These are phyloP conservation scores for Paradisaea rubra DNA, from an alignment of 2,113 vertebrate genomes.

Conservation along the genomic window DNA sequence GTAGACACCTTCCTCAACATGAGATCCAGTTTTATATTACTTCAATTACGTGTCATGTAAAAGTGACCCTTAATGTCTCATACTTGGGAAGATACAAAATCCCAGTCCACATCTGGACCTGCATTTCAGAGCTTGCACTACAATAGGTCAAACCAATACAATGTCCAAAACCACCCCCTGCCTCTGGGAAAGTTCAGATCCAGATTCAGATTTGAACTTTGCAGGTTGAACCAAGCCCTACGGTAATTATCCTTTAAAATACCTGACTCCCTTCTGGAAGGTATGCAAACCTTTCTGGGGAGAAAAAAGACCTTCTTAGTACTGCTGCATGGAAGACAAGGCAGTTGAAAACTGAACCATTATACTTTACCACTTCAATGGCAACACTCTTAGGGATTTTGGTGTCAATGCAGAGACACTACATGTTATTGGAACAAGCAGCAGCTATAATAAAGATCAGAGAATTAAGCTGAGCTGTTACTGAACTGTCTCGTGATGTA, in stretches of 20 bases:
- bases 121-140: background rate
- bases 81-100: background rate
- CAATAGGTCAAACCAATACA: background rate
- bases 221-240: slow-evolving; percentile 21
- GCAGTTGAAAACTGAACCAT: background rate
- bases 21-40: background rate
- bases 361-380: background rate
- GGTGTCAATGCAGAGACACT: background rate
- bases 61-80: background rate
- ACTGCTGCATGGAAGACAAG: background rate
- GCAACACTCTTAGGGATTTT: background rate
- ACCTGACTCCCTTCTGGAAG: background rate
- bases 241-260: background rate
- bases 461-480: background rate
- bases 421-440: background rate
- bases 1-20: background rate
- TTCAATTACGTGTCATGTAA: background rate
- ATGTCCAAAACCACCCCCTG: background rate
- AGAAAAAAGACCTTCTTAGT: background rate
- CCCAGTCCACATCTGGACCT: background rate
- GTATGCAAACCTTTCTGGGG: background rate
- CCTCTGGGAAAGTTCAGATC: slow-evolving; percentile 33
- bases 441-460: background rate
- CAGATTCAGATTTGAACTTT: slow-evolving; percentile 24
- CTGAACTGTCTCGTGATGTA: background rate